Percentiles rank a stretch among this genome's conserved stretches.
Evolutionary conservation across 2,113 vertebrate genomes (phyloP).

Genomic region (Cebus imitator): DNA sequence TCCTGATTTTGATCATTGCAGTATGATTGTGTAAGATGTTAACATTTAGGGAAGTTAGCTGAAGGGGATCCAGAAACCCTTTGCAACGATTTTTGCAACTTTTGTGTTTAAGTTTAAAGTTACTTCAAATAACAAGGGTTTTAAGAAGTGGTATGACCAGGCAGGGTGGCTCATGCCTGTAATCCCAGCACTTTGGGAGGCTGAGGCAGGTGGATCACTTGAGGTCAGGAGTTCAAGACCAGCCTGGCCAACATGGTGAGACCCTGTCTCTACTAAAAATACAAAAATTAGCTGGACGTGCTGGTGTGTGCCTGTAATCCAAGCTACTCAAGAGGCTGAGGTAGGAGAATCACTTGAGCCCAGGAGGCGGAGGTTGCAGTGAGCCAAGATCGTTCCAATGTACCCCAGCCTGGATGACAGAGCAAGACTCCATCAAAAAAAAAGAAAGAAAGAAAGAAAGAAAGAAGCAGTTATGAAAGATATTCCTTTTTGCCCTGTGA

Average conservation of each 20-base stretch:
- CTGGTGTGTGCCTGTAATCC: not conserved
- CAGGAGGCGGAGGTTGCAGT: not conserved
- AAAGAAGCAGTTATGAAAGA: not conserved
- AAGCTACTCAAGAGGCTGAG: not conserved
- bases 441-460: not conserved
- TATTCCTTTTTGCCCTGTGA: not conserved
- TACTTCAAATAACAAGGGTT: not conserved
- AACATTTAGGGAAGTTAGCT: not conserved
- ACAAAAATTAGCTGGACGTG: not conserved
- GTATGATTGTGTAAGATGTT: not conserved
- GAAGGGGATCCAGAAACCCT: not conserved
- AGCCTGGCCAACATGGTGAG: not conserved
- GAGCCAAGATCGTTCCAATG: too few species aligned
- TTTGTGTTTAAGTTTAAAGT: not conserved
- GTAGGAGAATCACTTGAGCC: not conserved
- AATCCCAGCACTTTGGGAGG: not conserved
- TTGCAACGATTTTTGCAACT: not conserved
- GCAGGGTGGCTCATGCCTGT: not conserved
- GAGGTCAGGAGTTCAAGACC: not conserved
- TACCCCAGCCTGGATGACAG: not conserved
- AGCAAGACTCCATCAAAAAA: not conserved
- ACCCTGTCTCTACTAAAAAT: not conserved
- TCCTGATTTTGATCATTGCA: not conserved
- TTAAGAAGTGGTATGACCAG: too few species aligned
- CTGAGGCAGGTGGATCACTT: not conserved